These are phyloP conservation scores for Nomada goodeniana DNA, from an alignment of 2,888 invertebrate genomes.

Conservation along the genomic window DNA sequence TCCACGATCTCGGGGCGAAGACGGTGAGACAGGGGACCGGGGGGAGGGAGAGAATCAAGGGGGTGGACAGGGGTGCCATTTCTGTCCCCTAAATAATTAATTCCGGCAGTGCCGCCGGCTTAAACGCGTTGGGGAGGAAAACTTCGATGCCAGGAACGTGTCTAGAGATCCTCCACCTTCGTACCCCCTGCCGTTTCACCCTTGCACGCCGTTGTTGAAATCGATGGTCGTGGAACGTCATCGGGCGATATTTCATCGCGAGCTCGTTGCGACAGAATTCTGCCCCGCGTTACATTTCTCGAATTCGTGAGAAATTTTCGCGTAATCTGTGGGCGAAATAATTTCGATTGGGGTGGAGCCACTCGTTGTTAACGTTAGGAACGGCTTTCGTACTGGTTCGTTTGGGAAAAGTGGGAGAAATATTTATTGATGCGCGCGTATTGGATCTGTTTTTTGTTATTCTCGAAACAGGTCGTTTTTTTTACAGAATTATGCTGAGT, in stretches of 20 bases:
- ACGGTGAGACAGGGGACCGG: slow-evolving; percentile 47
- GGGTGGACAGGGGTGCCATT: slow-evolving; percentile 81
- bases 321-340: too few relatives aligned
- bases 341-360: too few relatives aligned
- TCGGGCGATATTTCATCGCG: slow-evolving; percentile 34
- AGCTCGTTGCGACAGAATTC: not conserved
- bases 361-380: too few relatives aligned
- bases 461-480: too few relatives aligned
- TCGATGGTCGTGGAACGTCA: slow-evolving; percentile 62
- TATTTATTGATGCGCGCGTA: too few relatives aligned
- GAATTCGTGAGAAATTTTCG: not conserved
- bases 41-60: slow-evolving; percentile 74
- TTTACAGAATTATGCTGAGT: too few relatives aligned
- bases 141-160: slow-evolving; percentile 72
- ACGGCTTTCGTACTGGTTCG: too few relatives aligned
- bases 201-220: slow-evolving; percentile 28
- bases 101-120: slow-evolving; percentile 83
- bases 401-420: too few relatives aligned
- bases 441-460: too few relatives aligned
- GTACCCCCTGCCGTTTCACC: slow-evolving; percentile 23
- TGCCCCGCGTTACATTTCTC: not conserved
- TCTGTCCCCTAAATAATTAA: slow-evolving; percentile 85
- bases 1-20: slow-evolving; percentile 64
- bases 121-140: slow-evolving; percentile 77
- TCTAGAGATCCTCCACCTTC: slow-evolving; percentile 67